phyloP scores from a whole-genome alignment of 2,113 vertebrate species.

The Cathartes aura region DNA sequence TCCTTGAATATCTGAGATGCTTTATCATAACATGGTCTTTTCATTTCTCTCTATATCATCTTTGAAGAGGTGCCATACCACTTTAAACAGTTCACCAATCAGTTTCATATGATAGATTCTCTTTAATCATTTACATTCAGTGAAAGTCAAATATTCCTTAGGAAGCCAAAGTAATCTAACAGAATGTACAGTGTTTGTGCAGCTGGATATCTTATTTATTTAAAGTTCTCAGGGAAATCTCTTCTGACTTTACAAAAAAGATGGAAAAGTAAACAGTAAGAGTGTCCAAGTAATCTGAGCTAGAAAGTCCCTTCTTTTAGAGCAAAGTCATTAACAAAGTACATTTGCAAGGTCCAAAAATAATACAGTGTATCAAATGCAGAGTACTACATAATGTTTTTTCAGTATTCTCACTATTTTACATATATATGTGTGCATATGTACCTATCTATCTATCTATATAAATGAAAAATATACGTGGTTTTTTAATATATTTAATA shows the following conservation, averaged over 20 bases:
- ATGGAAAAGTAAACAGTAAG: conserved; percentile 81
- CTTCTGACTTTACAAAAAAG: conserved; percentile 84
- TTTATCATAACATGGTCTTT: background rate
- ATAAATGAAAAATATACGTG: conserved; percentile 11
- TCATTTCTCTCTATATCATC: background rate
- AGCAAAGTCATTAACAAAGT: conserved; percentile 79
- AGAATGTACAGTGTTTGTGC: conserved; percentile 89
- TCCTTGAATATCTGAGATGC: background rate
- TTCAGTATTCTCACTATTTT: conserved; percentile 67
- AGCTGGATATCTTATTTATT: conserved; percentile 95
- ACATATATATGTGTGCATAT: background rate
- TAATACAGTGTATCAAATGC: conserved; percentile 83
- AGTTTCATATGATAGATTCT: conserved; percentile 67
- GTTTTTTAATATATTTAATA: conserved; percentile 1
- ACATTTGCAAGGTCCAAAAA: conserved; percentile 82
- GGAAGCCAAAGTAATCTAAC: conserved; percentile 79
- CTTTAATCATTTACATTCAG: conserved; percentile 81
- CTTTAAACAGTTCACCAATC: conserved; percentile 73
- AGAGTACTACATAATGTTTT: conserved; percentile 73
- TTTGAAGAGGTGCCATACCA: conserved; percentile 47
- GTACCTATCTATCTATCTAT: background rate
- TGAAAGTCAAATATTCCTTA: conserved; percentile 77
- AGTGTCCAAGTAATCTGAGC: conserved; percentile 84
- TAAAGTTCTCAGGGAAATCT: conserved; percentile 87
- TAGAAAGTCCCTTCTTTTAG: conserved; percentile 80